phyloP scores from a whole-genome alignment of 1,140 invertebrate species.

The Diachasma alloeum region DNA sequence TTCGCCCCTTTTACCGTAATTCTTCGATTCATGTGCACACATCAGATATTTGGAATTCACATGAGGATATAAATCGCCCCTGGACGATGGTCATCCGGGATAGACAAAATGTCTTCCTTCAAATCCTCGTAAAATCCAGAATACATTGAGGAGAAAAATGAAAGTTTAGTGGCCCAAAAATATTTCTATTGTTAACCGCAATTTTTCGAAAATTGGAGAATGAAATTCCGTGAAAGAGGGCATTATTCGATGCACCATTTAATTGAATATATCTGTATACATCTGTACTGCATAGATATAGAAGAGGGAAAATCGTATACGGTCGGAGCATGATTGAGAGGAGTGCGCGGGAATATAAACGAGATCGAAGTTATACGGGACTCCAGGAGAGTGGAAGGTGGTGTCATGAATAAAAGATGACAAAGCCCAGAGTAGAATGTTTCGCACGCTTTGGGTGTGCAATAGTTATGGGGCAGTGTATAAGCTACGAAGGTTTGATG shows the following conservation, averaged over 20 bases:
- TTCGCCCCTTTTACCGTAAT: constrained; percentile 59
- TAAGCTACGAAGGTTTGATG: constrained; percentile 43
- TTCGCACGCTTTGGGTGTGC: constrained; percentile 37
- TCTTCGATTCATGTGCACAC: constrained; percentile 57
- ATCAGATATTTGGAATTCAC: constrained; percentile 45
- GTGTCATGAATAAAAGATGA: constrained; percentile 57
- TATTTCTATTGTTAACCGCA: too few species aligned
- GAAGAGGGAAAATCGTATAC: neutral
- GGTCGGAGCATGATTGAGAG: constrained; percentile 4
- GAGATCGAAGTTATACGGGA: constrained; percentile 8
- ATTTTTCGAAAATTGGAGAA: neutral
- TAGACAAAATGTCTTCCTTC: constrained; percentile 12
- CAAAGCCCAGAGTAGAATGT: constrained; percentile 33
- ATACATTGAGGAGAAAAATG: neutral
- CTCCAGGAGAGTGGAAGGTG: constrained; percentile 2
- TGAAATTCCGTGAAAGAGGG: neutral
- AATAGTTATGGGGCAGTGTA: constrained; percentile 30
- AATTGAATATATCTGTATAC: constrained; percentile 10
- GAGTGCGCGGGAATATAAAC: constrained; percentile 2
- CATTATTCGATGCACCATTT: neutral
- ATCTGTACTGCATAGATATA: neutral
- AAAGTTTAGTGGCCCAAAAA: too few species aligned
- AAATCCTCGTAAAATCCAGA: neutral
- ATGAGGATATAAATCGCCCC: constrained; percentile 35
- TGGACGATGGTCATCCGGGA: constrained; percentile 48